Evolutionary conservation across 2,888 invertebrate genomes (phyloP).

Genomic region (Diadegma fenestrale): DNA sequence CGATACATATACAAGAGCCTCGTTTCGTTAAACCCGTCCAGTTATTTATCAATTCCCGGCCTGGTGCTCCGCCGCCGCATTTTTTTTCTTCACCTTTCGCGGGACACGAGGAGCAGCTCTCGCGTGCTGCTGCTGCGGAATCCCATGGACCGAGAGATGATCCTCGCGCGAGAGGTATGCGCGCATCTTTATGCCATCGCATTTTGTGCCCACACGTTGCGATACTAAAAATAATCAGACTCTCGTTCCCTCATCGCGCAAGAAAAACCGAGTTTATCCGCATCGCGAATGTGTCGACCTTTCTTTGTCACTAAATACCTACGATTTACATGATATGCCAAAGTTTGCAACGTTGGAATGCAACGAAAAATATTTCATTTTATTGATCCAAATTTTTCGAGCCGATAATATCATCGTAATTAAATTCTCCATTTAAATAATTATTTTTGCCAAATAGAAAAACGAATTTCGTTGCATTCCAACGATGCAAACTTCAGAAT

Average conservation of each 20-base stretch:
- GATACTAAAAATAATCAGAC: slow-evolving; percentile 79
- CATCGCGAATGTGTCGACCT: background rate
- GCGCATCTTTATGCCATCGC: slow-evolving; percentile 80
- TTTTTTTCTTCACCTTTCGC: slow-evolving; percentile 32
- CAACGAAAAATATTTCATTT: no score
- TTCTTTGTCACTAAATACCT: background rate
- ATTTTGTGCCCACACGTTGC: slow-evolving; percentile 79
- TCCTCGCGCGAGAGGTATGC: slow-evolving; percentile 73
- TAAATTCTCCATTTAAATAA: no score
- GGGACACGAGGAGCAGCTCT: slow-evolving; percentile 6
- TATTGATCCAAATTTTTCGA: no score
- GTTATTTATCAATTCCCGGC: slow-evolving; percentile 50
- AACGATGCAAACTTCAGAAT: no score
- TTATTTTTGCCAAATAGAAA: no score
- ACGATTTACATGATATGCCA: no score
- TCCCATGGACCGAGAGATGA: slow-evolving; percentile 8
- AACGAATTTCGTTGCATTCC: no score
- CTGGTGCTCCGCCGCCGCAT: slow-evolving; percentile 1
- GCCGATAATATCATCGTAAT: no score
- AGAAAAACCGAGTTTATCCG: background rate
- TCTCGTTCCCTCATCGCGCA: background rate
- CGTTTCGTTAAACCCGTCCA: slow-evolving; percentile 30
- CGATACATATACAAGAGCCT: slow-evolving; percentile 11
- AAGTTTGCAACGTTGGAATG: no score
- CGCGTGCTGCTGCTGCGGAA: background rate